These are phyloP conservation scores for Charadrius vociferus DNA, from an alignment of 2,113 vertebrate species.

Conservation along the genomic window DNA sequence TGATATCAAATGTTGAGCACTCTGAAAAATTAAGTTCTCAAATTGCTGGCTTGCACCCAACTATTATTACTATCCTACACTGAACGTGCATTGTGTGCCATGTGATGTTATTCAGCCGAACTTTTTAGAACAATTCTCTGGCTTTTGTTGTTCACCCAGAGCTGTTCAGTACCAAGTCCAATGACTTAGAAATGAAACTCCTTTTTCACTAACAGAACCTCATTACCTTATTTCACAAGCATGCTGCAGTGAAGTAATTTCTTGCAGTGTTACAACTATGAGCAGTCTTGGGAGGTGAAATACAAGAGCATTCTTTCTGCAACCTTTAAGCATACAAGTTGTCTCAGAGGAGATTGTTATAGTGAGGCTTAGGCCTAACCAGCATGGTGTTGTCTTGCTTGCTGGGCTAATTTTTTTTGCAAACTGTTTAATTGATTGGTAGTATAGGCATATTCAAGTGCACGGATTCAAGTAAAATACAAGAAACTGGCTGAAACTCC, in stretches of 20 bases:
- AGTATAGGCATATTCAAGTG: not conserved
- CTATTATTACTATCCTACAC: not conserved
- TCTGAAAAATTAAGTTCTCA: not conserved
- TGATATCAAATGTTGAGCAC: not conserved
- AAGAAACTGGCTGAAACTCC: not conserved
- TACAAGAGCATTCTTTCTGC: not conserved
- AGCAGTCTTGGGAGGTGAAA: not conserved
- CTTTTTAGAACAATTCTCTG: not conserved
- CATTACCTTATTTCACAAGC: not conserved
- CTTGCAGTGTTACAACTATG: not conserved
- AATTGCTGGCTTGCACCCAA: not conserved
- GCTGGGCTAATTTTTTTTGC: not conserved
- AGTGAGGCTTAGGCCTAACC: not conserved
- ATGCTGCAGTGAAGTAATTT: not conserved
- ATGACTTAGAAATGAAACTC: not conserved
- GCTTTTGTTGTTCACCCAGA: not conserved
- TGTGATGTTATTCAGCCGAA: not conserved
- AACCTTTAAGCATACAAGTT: not conserved
- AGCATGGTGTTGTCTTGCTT: not conserved
- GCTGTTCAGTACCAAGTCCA: not conserved
- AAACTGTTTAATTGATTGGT: not conserved
- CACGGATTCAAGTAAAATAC: not conserved
- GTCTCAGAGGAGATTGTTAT: not conserved
- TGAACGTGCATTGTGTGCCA: not conserved
- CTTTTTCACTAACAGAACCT: not conserved